Base-by-base conservation (phyloP, 2,113 vertebrate species). In the Psammodynastes pulverulentus region DNA sequence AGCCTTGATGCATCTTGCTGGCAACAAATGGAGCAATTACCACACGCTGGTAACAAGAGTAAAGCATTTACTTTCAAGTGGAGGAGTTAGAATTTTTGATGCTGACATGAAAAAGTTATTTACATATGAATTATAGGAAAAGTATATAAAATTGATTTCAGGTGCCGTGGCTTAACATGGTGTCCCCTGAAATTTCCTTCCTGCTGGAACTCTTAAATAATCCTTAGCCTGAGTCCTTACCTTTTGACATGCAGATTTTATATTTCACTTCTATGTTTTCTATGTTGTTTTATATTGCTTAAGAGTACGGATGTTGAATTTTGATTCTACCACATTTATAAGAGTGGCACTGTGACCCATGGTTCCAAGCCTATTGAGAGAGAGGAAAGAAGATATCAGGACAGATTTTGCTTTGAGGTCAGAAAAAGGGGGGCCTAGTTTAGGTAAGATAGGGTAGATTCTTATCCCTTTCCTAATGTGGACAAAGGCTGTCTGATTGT, bases 1-100 rank as follows among this genome's bases (percentile, higher is more conserved):
- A 92, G 51, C 94, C 94, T 94, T 94, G 95, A 95, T 96, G 91
- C 95, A 94, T 93, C 94, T 94, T 95, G 94, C 93, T 90, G 94
- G 95, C 94, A 29, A 95, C 67, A 92, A 96, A 96, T 93, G 95
- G 95, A 93, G 67, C 94, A 92, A 90, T 95, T 94, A 94, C 94
- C 96, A 94, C 92, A 91, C 53, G 91, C 92, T 95, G 94, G 34
- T 67, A 92, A 94, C 54, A 53, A 86, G 91, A 51, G 72, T 90
- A 89, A 48, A 19, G 90, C 21, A 86, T 89, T 94, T 92, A 91
- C 92, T 95, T 95, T 96, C 93, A 39, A 29, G 96, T 90, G 94
- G 93, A 96, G 62, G 86, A 92, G 91, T 91, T 93, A 87, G 91
- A 92, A 29, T 51, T 87, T 90, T 92, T 95, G 92, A 53, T 53